Conservation (phyloP, 1,140 invertebrate genomes). For the Camponotus floridanus region DNA sequence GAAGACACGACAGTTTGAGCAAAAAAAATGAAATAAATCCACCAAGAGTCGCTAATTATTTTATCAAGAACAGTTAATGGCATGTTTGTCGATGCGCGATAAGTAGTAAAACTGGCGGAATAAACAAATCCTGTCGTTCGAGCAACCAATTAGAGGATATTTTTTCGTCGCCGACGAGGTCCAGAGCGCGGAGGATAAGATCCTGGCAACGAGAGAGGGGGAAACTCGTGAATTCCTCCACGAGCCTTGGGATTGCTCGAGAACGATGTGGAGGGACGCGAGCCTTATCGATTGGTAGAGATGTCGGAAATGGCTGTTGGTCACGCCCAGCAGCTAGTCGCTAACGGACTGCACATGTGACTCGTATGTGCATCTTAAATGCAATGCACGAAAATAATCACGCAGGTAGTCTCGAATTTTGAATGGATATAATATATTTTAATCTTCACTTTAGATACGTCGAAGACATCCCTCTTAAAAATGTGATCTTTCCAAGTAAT, state of each 20-base stretch:
- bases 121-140: slow-evolving; percentile 66
- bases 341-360: slow-evolving; percentile 68
- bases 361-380: slow-evolving; percentile 57
- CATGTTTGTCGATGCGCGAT: neutral
- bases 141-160: slow-evolving; percentile 78
- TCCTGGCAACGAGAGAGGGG: slow-evolving; percentile 29
- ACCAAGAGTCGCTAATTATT: neutral
- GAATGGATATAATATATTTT: slow-evolving; percentile 67
- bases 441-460: slow-evolving; percentile 50
- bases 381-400: slow-evolving; percentile 72
- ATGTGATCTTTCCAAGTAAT: neutral
- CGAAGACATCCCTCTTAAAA: neutral
- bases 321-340: slow-evolving; percentile 80
- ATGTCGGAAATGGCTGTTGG: slow-evolving; percentile 64
- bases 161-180: slow-evolving; percentile 72
- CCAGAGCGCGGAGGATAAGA: slow-evolving; percentile 25
- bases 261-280: slow-evolving; percentile 44
- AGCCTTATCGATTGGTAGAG: slow-evolving; percentile 82
- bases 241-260: slow-evolving; percentile 30
- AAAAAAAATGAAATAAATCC: neutral
- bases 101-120: slow-evolving; percentile 30
- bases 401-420: slow-evolving; percentile 74
- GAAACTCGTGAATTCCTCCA: slow-evolving; percentile 66
- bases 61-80: neutral
- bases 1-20: neutral